phyloP scores from a whole-genome alignment of 2,113 vertebrate genomes.

The Montifringilla adamsi region DNA sequence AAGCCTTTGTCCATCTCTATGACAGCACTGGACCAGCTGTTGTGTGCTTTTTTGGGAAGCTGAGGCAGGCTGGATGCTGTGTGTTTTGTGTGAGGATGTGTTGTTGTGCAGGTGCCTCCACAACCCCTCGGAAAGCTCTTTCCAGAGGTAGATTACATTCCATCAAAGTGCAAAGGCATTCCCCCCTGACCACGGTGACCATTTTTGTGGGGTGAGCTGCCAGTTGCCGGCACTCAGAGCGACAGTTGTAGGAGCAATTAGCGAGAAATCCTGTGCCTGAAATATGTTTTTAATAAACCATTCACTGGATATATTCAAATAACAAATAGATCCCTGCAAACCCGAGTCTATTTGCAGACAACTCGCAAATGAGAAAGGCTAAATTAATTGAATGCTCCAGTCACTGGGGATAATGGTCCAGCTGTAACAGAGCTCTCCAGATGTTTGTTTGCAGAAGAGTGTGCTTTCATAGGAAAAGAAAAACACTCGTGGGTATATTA shows the following conservation, averaged over 20 bases:
- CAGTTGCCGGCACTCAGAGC: not conserved
- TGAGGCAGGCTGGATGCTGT: not conserved
- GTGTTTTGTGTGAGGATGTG: fast-evolving
- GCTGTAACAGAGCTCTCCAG: constrained; percentile 57
- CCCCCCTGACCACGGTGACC: constrained; percentile 1
- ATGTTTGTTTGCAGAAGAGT: constrained; percentile 49
- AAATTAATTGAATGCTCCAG: constrained; percentile 30
- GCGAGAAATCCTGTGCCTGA: not conserved
- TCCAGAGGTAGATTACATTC: not conserved
- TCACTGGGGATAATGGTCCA: constrained; percentile 38
- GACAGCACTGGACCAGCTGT: not conserved
- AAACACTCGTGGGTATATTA: constrained; percentile 54
- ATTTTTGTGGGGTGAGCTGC: not conserved
- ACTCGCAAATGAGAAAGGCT: constrained; percentile 12
- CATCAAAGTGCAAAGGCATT: not conserved
- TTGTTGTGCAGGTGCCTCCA: constrained; percentile 7
- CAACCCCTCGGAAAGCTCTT: not conserved
- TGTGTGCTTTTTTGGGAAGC: not conserved
- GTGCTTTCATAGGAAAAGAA: constrained; percentile 18
- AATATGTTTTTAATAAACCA: constrained; percentile 64
- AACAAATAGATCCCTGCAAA: constrained; percentile 16
- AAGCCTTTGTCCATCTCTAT: not conserved
- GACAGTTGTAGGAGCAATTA: constrained; percentile 4
- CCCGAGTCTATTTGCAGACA: constrained; percentile 1
- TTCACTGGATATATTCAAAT: not conserved